Evolutionary conservation across 2,113 vertebrate species (phyloP).

Genomic region (Oryzias melastigma): DNA sequence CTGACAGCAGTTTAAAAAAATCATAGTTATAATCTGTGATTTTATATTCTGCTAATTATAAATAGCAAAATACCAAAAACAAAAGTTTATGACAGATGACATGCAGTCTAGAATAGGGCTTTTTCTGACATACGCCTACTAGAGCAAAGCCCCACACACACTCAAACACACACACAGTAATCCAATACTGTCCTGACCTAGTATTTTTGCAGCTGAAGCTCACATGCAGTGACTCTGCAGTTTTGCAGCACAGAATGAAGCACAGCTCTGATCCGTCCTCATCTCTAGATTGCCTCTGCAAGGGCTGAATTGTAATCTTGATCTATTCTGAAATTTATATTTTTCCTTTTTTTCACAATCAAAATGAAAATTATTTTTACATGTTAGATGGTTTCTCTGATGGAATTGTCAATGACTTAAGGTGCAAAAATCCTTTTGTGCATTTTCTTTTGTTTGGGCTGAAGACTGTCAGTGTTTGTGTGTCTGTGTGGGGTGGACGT

Average conservation of each 20-base stretch:
- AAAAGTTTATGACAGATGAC: too few species aligned
- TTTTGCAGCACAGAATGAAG: conserved; percentile 14
- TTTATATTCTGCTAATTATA: not conserved
- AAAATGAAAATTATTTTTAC: too few species aligned
- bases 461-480: conserved; percentile 4
- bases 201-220: conserved; percentile 22
- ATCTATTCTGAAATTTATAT: too few species aligned
- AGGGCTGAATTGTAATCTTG: too few species aligned
- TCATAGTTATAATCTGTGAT: not conserved
- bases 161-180: conserved; percentile 33
- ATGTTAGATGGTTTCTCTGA: too few species aligned
- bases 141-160: conserved; percentile 23
- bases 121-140: conserved; percentile 35
- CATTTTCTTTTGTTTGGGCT: conserved; percentile 9
- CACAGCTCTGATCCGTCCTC: conserved; percentile 21
- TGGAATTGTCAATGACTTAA: not conserved
- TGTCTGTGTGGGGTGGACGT: not conserved
- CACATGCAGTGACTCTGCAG: conserved; percentile 20
- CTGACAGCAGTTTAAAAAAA: not conserved
- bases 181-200: conserved; percentile 55
- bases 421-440: conserved; percentile 10
- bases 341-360: too few species aligned
- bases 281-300: too few species aligned
- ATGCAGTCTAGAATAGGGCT: too few species aligned
- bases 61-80: not conserved